Percentiles rank a stretch among this genome's conserved stretches.
Conservation (phyloP, 2,888 invertebrate species). For the Camponotus fellah region DNA sequence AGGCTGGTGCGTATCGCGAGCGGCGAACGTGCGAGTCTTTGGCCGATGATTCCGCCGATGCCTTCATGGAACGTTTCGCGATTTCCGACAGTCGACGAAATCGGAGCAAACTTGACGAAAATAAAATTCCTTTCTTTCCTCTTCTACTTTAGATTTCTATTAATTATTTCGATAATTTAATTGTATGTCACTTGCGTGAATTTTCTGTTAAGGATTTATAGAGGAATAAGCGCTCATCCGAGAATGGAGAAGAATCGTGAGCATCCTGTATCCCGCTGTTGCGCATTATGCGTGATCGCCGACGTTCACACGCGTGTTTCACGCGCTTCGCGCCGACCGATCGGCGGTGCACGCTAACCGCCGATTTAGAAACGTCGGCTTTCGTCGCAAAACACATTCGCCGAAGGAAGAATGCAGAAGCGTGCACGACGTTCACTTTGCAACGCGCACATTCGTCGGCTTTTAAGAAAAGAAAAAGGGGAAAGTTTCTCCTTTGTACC, state of each 20-base stretch:
- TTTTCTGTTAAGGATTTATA: background rate
- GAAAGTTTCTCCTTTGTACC: background rate
- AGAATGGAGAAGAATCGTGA: background rate
- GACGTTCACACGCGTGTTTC: conserved; percentile 47
- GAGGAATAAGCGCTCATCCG: background rate
- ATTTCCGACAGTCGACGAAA: background rate
- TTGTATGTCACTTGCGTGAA: background rate
- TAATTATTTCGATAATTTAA: background rate
- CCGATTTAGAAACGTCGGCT: conserved; percentile 51
- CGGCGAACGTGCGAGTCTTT: background rate
- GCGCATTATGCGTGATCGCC: conserved; percentile 1
- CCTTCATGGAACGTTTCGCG: background rate
- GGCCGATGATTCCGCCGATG: background rate
- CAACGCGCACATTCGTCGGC: background rate
- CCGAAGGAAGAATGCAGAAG: conserved; percentile 31
- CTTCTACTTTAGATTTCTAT: background rate
- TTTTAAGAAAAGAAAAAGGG: background rate
- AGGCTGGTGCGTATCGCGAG: background rate
- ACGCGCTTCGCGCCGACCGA: conserved; percentile 9
- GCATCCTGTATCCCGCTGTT: background rate
- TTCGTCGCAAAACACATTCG: conserved; percentile 27
- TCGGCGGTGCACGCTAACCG: conserved; percentile 47
- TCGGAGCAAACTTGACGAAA: background rate
- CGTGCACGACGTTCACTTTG: conserved; percentile 32
- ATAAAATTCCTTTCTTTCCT: background rate